Evolutionary conservation across 2,113 vertebrate genomes (phyloP), one percentile per base, ranked within the genome.

Genomic region (Dipodomys spectabilis): DNA sequence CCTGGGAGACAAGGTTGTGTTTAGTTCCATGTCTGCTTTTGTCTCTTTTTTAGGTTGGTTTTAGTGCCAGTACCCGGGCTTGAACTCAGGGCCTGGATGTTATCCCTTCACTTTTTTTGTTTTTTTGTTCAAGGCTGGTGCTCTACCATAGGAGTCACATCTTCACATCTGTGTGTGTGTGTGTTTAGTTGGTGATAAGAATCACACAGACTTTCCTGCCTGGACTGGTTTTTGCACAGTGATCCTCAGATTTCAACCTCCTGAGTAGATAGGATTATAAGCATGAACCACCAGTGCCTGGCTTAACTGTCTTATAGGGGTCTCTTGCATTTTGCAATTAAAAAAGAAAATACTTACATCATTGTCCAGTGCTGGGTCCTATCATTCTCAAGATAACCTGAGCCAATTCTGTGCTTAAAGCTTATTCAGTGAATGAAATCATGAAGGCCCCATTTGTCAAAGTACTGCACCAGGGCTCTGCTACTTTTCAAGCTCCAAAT

Each of bases 371-470:
- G 97, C 93, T 97, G 95, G 97, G 98, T 97, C 98, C 93, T 71
- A 90, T 97, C 97, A 97, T 97, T 98, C 98, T 97, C 96, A 0
- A 83, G 97, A 97, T 98, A 98, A 97, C 95, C 96, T 92, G 92
- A 98, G 98, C 98, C 98, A 98, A 98, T 98, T 98, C 98, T 98
- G 97, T 98, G 97, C 97, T 98, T 99, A 99, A 99, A 99, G 98
- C 98, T 99, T 99, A 98, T 98, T 98, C 98, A 98, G 81, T 98
- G 99, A 99, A 98, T 98, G 98, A 97, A 98, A 98, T 98, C 97
- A 98, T 98, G 98, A 99, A 99, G 99, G 99, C 98, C 15, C 98
- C 98, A 99, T 99, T 99, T 99, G 99, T 99, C 99, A 99, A 98
- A 98, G 98, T 98, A 97, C 97, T 94, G 97, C 97, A 96, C 65